Evolutionary conservation across 2,113 vertebrate genomes (phyloP).

Genomic region (Saccopteryx bilineata): DNA sequence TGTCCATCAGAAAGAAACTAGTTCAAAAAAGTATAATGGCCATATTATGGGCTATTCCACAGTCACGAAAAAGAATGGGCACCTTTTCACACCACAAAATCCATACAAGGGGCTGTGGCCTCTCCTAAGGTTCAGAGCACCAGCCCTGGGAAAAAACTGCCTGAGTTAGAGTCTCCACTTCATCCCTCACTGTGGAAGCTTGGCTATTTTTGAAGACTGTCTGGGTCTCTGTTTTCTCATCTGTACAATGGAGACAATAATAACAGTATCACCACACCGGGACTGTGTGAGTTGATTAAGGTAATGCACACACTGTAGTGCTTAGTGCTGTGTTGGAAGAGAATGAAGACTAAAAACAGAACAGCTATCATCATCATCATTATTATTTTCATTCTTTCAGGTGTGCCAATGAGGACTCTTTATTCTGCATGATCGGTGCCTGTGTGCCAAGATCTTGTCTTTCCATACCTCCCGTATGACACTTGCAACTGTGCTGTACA

Average conservation of each 20-base stretch:
- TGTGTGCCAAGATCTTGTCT: neutral
- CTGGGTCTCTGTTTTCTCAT: neutral
- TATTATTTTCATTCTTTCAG: neutral
- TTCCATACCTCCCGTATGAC: neutral
- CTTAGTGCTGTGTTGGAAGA: neutral
- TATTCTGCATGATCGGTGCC: neutral
- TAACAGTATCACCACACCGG: neutral
- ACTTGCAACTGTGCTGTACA: neutral
- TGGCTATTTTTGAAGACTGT: neutral
- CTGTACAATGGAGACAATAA: neutral
- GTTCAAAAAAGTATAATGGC: neutral
- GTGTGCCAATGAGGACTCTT: neutral
- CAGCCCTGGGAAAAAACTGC: neutral
- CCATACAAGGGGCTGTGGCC: accelerated
- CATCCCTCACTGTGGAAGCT: neutral
- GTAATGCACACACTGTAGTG: neutral
- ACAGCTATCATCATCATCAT: neutral
- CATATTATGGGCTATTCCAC: neutral
- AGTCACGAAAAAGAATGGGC: neutral
- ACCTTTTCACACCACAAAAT: neutral
- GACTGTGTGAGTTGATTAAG: neutral
- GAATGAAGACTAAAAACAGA: accelerated
- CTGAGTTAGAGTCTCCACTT: neutral
- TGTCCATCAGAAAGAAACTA: neutral
- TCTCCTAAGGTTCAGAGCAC: neutral